These are phyloP conservation scores for Himalopsyche anomala DNA, from an alignment of 2,888 invertebrate genomes.

Conservation along the genomic window DNA sequence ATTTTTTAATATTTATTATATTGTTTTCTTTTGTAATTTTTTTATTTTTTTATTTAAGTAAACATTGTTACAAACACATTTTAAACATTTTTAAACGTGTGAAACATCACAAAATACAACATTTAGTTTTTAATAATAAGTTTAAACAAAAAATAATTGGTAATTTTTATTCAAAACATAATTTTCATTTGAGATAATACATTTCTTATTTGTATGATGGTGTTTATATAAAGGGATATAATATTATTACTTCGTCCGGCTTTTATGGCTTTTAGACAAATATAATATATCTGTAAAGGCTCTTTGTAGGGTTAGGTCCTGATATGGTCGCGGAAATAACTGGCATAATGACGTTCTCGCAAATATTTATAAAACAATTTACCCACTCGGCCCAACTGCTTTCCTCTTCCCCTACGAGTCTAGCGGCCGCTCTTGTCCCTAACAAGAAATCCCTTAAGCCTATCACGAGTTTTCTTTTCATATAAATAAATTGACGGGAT, in stretches of 20 bases:
- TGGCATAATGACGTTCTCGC: conserved; percentile 54
- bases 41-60: too few relatives aligned
- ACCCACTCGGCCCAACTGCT: not conserved
- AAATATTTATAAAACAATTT: conserved; percentile 62
- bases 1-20: too few relatives aligned
- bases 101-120: too few relatives aligned
- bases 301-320: conserved; percentile 14
- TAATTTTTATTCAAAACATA: too few relatives aligned
- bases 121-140: too few relatives aligned
- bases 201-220: too few relatives aligned
- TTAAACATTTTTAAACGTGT: too few relatives aligned
- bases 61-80: too few relatives aligned
- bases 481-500: conserved; percentile 59
- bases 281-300: conserved; percentile 11
- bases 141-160: too few relatives aligned
- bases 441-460: conserved; percentile 59
- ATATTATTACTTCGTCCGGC: not conserved
- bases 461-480: conserved; percentile 58
- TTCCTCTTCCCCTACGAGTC: conserved; percentile 25
- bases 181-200: too few relatives aligned
- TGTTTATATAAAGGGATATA: too few relatives aligned
- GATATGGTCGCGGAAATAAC: conserved; percentile 37
- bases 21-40: too few relatives aligned
- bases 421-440: conserved; percentile 47
- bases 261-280: not conserved